These are phyloP conservation scores for Chloromyia formosa DNA, from an alignment of 2,888 invertebrate species.

Conservation along the genomic window DNA sequence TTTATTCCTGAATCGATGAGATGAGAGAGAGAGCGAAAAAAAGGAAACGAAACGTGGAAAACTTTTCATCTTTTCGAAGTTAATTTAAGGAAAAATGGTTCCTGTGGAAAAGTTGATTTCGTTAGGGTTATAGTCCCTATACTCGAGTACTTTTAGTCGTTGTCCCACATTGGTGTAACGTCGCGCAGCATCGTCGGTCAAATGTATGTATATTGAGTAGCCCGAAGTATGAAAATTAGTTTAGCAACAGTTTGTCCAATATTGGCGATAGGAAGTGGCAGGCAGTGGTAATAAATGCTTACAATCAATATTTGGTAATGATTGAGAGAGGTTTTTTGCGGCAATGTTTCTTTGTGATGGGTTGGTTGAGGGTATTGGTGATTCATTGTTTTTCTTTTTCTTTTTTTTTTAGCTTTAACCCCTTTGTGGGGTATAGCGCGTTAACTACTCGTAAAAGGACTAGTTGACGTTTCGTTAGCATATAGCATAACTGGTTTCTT, in stretches of 20 bases:
- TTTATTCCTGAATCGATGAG: conserved; percentile 21
- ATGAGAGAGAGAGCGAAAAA: conserved; percentile 15
- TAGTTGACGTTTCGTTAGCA: too few relatives aligned
- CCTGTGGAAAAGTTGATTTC: conserved; percentile 16
- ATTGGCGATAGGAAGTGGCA: background rate
- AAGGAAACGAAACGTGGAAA: background rate
- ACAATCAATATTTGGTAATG: conserved; percentile 25
- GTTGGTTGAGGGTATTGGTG: background rate
- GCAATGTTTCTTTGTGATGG: background rate
- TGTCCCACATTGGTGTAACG: background rate
- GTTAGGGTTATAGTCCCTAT: conserved; percentile 9
- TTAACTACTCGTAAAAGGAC: too few relatives aligned
- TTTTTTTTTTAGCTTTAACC: too few relatives aligned
- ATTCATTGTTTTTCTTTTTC: too few relatives aligned
- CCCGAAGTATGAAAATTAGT: conserved; percentile 30
- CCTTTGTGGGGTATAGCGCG: too few relatives aligned
- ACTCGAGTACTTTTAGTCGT: too few relatives aligned
- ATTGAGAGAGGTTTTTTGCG: conserved; percentile 13
- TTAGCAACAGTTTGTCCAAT: conserved; percentile 36
- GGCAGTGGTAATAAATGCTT: conserved; percentile 26
- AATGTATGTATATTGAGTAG: conserved; percentile 3
- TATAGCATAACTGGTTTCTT: too few relatives aligned
- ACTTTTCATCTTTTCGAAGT: conserved; percentile 28
- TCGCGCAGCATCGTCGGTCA: background rate
- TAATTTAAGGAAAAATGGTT: conserved; percentile 38